phyloP scores from a whole-genome alignment of 2,797 vertebrate species.

The Trichosurus vulpecula region DNA sequence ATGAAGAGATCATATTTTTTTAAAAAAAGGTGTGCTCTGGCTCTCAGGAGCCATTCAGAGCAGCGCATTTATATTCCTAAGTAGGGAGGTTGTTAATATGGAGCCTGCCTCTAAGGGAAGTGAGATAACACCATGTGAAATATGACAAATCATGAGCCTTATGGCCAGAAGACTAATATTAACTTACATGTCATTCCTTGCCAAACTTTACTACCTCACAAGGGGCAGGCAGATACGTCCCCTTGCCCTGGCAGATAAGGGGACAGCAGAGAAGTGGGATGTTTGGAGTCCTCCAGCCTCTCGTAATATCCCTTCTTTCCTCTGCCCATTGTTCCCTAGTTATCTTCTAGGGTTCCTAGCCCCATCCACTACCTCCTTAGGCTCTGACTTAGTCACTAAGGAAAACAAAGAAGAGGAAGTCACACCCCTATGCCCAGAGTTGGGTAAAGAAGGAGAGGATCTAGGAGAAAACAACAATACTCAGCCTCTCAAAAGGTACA shows the following conservation, averaged over 20 bases:
- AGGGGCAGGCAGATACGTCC: conserved; percentile 9
- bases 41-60: conserved; percentile 52
- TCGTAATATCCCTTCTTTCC: not conserved
- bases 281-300: not conserved
- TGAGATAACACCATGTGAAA: conserved; percentile 41
- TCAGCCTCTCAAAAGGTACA: not conserved
- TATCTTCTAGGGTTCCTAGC: not conserved
- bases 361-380: not conserved
- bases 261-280: not conserved
- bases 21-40: not conserved
- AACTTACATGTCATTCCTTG: conserved; percentile 41
- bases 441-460: not conserved
- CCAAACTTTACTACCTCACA: not conserved
- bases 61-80: conserved; percentile 62
- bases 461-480: not conserved
- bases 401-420: not conserved
- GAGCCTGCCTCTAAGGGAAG: conserved; percentile 63
- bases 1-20: no score
- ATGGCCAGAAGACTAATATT: conserved; percentile 11
- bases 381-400: not conserved
- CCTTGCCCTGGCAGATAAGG: not conserved
- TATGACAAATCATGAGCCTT: conserved; percentile 45
- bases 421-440: not conserved
- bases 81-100: conserved; percentile 62
- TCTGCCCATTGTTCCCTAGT: not conserved